Percentiles rank a stretch among this genome's conserved stretches.
Evolutionary conservation across 2,888 invertebrate species (phyloP).

Genomic region (Volucella zonaria): DNA sequence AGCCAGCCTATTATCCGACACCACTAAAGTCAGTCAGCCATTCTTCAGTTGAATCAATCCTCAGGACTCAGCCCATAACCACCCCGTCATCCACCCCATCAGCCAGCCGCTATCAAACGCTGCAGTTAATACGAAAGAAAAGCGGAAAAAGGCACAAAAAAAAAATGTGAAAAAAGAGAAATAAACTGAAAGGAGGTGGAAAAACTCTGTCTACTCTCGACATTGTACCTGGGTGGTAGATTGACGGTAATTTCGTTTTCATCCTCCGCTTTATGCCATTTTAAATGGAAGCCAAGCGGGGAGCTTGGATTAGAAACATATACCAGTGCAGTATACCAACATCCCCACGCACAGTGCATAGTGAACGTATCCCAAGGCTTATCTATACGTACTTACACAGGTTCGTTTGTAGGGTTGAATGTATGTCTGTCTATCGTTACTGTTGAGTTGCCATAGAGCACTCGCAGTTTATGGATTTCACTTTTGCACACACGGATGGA

Average conservation of each 20-base stretch:
- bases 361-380: background rate
- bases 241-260: constrained; percentile 71
- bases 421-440: constrained; percentile 22
- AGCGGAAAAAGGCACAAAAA: constrained; percentile 3
- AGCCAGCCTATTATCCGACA: constrained; percentile 65
- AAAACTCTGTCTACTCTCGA: constrained; percentile 14
- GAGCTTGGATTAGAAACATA: constrained; percentile 68
- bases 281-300: constrained; percentile 60
- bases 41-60: constrained; percentile 49
- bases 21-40: constrained; percentile 57
- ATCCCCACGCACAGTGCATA: constrained; percentile 2
- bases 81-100: background rate
- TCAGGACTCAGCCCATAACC: background rate
- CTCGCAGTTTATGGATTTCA: constrained; percentile 71
- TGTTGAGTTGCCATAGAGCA: constrained; percentile 44
- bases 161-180: constrained; percentile 10
- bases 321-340: constrained; percentile 25
- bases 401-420: background rate
- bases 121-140: constrained; percentile 39
- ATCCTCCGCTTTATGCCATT: constrained; percentile 59
- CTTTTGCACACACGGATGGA: constrained; percentile 66
- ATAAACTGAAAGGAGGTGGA: constrained; percentile 18
- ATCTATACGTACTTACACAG: background rate
- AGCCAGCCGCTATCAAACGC: constrained; percentile 17
- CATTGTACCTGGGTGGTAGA: constrained; percentile 68